Percentiles rank a stretch among this genome's conserved stretches.
phyloP scores from a whole-genome alignment of 2,797 vertebrate genomes.

The Acipenser oxyrinchus region DNA sequence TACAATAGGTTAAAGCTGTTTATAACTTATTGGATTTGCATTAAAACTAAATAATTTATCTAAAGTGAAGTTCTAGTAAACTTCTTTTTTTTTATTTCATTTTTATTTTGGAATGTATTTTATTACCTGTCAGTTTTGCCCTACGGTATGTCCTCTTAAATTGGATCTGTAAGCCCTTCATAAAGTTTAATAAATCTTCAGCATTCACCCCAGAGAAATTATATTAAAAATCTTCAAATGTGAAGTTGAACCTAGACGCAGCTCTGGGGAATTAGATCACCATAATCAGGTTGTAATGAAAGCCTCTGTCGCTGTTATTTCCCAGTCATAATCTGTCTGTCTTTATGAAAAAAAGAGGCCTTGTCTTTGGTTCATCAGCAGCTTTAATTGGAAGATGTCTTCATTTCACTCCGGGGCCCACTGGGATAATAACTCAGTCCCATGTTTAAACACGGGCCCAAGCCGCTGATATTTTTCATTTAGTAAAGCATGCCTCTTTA shows the following conservation, averaged over 20 bases:
- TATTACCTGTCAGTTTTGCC: conserved; percentile 74
- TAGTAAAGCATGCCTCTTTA: conserved; percentile 93
- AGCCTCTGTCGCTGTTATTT: conserved; percentile 75
- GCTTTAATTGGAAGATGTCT: conserved; percentile 85
- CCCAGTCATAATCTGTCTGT: conserved; percentile 79
- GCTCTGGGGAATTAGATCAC: conserved; percentile 95
- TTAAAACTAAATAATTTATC: conserved; percentile 38
- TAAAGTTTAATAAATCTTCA: conserved; percentile 96
- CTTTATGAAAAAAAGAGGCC: conserved; percentile 75
- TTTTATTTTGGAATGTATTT: conserved; percentile 66
- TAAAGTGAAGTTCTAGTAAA: conserved; percentile 45
- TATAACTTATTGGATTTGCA: conserved; percentile 30
- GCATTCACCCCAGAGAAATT: conserved; percentile 84
- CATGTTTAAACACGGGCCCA: conserved; percentile 84
- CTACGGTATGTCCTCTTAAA: conserved; percentile 81
- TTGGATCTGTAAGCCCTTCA: conserved; percentile 95
- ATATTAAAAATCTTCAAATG: conserved; percentile 88
- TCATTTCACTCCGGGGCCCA: conserved; percentile 74
- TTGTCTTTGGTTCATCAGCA: conserved; percentile 76
- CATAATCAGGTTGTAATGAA: conserved; percentile 97
- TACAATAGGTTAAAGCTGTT: conserved; percentile 22
- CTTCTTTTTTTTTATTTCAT: conserved; percentile 31
- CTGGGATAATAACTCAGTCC: conserved; percentile 75
- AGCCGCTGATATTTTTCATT: conserved; percentile 93
- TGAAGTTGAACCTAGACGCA: conserved; percentile 79